Evolutionary conservation across 2,113 vertebrate species (phyloP).

Genomic region (Synodontis membranacea): DNA sequence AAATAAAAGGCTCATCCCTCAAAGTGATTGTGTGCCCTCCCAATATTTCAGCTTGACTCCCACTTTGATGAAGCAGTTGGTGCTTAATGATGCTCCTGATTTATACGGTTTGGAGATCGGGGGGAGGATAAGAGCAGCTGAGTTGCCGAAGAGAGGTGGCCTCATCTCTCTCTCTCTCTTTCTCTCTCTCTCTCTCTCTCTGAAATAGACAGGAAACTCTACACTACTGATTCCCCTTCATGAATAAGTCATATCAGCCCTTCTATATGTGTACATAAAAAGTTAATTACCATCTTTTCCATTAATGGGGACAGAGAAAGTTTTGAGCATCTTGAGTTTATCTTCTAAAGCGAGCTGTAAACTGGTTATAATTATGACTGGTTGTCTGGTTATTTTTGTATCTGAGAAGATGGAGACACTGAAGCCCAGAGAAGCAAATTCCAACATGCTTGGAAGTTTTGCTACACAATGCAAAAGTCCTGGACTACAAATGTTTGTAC

Average conservation of each 20-base stretch:
- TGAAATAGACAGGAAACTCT: conserved; percentile 64
- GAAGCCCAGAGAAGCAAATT: conserved; percentile 61
- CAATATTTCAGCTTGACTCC: conserved; percentile 66
- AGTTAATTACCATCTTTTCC: conserved; percentile 74
- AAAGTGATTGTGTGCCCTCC: conserved; percentile 66
- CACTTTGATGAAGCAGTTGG: conserved; percentile 69
- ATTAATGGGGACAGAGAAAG: conserved; percentile 72
- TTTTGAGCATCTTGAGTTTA: conserved; percentile 61
- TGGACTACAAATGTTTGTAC: conserved; percentile 65
- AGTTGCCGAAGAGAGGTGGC: conserved; percentile 48
- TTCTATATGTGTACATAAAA: conserved; percentile 63
- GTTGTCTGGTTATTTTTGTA: conserved; percentile 68
- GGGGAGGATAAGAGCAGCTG: conserved; percentile 52
- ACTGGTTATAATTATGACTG: conserved; percentile 69
- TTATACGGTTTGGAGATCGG: conserved; percentile 64
- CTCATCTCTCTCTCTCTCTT: conserved; percentile 28
- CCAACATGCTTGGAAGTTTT: conserved; percentile 61
- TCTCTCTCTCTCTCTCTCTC: conserved; percentile 10
- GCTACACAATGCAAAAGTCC: conserved; percentile 31
- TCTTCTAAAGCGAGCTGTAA: conserved; percentile 64
- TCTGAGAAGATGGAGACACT: conserved; percentile 58
- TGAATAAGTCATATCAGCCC: conserved; percentile 71
- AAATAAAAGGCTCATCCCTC: conserved; percentile 68
- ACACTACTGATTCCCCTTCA: conserved; percentile 62
- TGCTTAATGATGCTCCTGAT: conserved; percentile 70